Percentiles rank a stretch among this genome's conserved stretches.
phyloP scores from a whole-genome alignment of 2,888 invertebrate genomes.

The Dendrolimus houi region DNA sequence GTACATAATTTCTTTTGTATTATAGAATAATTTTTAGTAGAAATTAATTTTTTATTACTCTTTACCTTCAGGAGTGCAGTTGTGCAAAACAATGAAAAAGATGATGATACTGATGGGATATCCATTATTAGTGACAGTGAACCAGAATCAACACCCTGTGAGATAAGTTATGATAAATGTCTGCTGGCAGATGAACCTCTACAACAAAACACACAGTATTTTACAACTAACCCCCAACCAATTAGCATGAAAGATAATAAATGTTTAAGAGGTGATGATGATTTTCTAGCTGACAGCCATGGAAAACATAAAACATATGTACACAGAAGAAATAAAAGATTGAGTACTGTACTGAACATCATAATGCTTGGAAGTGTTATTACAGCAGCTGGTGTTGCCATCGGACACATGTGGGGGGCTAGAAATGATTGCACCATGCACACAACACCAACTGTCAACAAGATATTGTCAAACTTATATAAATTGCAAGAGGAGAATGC shows the following conservation, averaged over 20 bases:
- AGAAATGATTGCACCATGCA: slow-evolving; percentile 56
- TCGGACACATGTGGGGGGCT: slow-evolving; percentile 71
- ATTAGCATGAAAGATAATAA: slow-evolving; percentile 29
- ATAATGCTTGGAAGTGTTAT: slow-evolving; percentile 67
- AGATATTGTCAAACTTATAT: slow-evolving; percentile 64
- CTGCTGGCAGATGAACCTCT: slow-evolving; percentile 24
- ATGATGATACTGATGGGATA: slow-evolving; percentile 71
- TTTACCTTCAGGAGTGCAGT: slow-evolving; percentile 24
- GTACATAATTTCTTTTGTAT: no score
- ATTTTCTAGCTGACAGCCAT: slow-evolving; percentile 43
- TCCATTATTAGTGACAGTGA: slow-evolving; percentile 71
- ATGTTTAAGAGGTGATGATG: slow-evolving; percentile 37
- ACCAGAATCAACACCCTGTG: slow-evolving; percentile 44
- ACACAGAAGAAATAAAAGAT: slow-evolving; percentile 61
- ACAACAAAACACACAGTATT: slow-evolving; percentile 25
- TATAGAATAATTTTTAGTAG: no score
- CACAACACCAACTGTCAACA: slow-evolving; percentile 55
- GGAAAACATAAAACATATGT: slow-evolving; percentile 65
- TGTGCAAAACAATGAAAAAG: slow-evolving; percentile 43
- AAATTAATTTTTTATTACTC: background rate
- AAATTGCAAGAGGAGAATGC: slow-evolving; percentile 70
- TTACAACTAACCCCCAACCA: slow-evolving; percentile 25
- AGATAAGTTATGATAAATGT: slow-evolving; percentile 29
- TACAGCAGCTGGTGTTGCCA: slow-evolving; percentile 65
- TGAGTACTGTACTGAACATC: slow-evolving; percentile 63